phyloP scores from a whole-genome alignment of 1,140 invertebrate genomes.

The Drosophila busckii region DNA sequence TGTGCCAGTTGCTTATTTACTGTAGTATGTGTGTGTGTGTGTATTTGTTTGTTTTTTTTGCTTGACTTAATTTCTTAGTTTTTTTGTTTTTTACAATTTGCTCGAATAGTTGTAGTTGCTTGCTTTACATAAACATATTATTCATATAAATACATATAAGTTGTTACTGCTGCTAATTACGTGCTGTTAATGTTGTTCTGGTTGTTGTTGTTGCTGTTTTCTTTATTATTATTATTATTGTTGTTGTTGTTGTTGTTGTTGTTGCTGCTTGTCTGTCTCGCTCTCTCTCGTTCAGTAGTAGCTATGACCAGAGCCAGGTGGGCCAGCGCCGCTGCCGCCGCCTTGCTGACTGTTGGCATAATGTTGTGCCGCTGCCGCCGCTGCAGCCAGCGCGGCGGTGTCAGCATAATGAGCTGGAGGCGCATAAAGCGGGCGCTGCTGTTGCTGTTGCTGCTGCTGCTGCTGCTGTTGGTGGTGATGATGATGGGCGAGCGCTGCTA shows the following conservation, averaged over 20 bases:
- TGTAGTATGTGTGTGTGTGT: background rate
- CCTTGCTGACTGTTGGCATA: conserved; percentile 29
- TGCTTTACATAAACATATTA: conserved; percentile 13
- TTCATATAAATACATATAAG: conserved; percentile 7
- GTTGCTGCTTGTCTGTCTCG: background rate
- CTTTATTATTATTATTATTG: conserved; percentile 2
- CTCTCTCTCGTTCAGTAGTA: conserved; percentile 22
- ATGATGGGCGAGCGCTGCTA: conserved; percentile 21
- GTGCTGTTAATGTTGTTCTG: conserved; percentile 1
- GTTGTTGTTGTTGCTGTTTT: background rate
- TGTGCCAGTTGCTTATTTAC: background rate
- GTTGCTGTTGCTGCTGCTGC: conserved; percentile 17
- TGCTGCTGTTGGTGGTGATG: conserved; percentile 29
- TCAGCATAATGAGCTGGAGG: conserved; percentile 12
- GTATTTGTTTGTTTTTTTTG: background rate
- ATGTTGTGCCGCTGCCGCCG: conserved; percentile 23
- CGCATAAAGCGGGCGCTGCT: conserved; percentile 9
- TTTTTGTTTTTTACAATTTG: conserved; percentile 9
- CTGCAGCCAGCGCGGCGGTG: conserved; percentile 21
- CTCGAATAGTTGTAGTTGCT: conserved; percentile 7
- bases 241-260: background rate
- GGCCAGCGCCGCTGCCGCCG: conserved; percentile 5
- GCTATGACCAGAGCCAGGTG: conserved; percentile 16
- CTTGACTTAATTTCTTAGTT: background rate
- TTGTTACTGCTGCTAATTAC: conserved; percentile 7